Evolutionary conservation across 2,888 invertebrate species (phyloP).

Genomic region (Tachina lurida): DNA sequence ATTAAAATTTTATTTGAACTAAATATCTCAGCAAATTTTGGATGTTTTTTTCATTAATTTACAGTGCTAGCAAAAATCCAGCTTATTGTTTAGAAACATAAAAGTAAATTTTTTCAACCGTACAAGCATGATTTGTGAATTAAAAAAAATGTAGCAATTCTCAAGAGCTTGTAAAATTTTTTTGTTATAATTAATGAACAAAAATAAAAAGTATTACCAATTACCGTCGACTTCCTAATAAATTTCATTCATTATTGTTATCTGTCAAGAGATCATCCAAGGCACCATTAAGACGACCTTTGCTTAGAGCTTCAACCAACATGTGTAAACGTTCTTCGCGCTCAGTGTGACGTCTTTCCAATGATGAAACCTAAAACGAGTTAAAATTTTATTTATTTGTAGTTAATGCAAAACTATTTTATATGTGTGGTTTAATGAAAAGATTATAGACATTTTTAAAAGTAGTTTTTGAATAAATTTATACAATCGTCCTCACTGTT

Average conservation of each 20-base stretch:
- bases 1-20: slow-evolving; percentile 3
- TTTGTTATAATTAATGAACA: not conserved
- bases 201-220: not conserved
- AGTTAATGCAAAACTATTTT: not conserved
- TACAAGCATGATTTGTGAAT: not conserved
- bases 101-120: slow-evolving; percentile 11
- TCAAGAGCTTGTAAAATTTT: slow-evolving; percentile 18
- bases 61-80: slow-evolving; percentile 34
- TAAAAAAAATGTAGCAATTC: slow-evolving; percentile 5
- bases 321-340: slow-evolving; percentile 83
- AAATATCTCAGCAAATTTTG: slow-evolving; percentile 14
- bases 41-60: slow-evolving; percentile 7
- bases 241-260: slow-evolving; percentile 80
- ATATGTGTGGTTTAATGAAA: too few species aligned
- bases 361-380: slow-evolving; percentile 80
- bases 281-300: slow-evolving; percentile 82
- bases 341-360: slow-evolving; percentile 82
- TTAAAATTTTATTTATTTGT: not conserved
- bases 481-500: too few species aligned
- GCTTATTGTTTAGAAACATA: slow-evolving; percentile 19
- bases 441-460: too few species aligned
- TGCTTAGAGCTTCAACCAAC: slow-evolving; percentile 83
- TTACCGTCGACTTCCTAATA: slow-evolving; percentile 48
- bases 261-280: slow-evolving; percentile 81
- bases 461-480: too few species aligned